Percentiles rank a stretch among this genome's conserved stretches.
Conservation (phyloP, 2,797 vertebrate species). For the Clarias fuscus region DNA sequence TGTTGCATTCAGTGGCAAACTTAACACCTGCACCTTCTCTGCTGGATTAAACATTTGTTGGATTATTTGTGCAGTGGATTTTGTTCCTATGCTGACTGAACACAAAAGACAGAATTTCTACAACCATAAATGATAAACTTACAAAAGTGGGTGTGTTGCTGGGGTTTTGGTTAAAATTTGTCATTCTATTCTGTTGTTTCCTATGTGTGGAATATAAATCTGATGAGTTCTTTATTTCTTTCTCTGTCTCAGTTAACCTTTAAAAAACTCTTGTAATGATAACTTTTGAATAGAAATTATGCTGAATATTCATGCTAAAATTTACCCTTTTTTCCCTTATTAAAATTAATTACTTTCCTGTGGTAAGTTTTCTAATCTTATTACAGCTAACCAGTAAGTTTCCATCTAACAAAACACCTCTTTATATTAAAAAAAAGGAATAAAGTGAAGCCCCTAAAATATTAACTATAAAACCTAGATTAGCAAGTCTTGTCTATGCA, state of each 20-base stretch:
- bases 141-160: background rate
- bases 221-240: conserved; percentile 58
- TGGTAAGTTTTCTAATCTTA: conserved; percentile 4
- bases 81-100: conserved; percentile 53
- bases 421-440: conserved; percentile 7
- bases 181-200: conserved; percentile 20
- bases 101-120: conserved; percentile 47
- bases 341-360: conserved; percentile 2
- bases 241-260: conserved; percentile 44
- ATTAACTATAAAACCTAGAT: conserved; percentile 27
- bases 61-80: conserved; percentile 32
- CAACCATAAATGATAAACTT: conserved; percentile 57
- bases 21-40: conserved; percentile 61
- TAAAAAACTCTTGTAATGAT: conserved; percentile 32
- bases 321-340: conserved; percentile 13
- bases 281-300: conserved; percentile 39
- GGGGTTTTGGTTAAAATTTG: conserved; percentile 4
- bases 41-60: conserved; percentile 35
- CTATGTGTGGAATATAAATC: conserved; percentile 49
- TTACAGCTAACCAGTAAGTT: background rate
- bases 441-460: conserved; percentile 8
- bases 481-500: conserved; percentile 52
- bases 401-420: background rate
- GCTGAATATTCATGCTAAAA: conserved; percentile 29
- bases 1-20: conserved; percentile 63